These are phyloP conservation scores for Lagenorhynchus albirostris DNA, from an alignment of 2,113 vertebrate genomes.

Conservation along the genomic window DNA sequence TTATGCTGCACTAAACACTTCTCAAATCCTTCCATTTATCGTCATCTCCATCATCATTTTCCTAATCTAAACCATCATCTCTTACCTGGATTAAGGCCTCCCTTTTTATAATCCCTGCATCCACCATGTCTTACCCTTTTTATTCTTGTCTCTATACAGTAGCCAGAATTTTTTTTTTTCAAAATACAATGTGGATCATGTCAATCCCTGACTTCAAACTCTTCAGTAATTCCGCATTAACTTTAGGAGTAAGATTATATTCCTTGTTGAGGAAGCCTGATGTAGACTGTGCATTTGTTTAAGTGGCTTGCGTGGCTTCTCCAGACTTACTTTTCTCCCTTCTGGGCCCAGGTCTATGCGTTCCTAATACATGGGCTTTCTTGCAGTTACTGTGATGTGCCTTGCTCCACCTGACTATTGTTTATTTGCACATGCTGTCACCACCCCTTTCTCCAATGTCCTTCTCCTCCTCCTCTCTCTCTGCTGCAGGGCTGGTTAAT, in stretches of 20 bases:
- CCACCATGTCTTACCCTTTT: background rate
- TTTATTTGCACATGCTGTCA: background rate
- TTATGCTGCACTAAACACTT: background rate
- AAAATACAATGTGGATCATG: background rate
- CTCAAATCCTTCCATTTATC: background rate
- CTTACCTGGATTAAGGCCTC: background rate
- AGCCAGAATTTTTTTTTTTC: background rate
- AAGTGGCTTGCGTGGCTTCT: background rate
- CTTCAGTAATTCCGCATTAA: background rate
- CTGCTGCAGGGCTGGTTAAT: background rate
- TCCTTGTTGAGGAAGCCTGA: background rate
- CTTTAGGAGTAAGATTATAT: background rate
- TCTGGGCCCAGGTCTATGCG: rapidly evolving
- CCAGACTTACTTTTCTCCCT: background rate
- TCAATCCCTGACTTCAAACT: background rate
- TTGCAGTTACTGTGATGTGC: rapidly evolving
- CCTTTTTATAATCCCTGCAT: background rate
- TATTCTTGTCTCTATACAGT: background rate
- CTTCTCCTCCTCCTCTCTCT: background rate
- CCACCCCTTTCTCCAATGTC: background rate
- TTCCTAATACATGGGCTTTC: background rate
- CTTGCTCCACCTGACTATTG: no score
- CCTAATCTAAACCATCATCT: background rate
- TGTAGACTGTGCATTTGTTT: background rate
- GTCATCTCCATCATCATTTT: background rate